Evolutionary conservation across 37 sponge, comb jelly and placozoan species (phyloP), one percentile per base, ranked within the genome.

Genomic region (Chondrilla cf. caribensis): DNA sequence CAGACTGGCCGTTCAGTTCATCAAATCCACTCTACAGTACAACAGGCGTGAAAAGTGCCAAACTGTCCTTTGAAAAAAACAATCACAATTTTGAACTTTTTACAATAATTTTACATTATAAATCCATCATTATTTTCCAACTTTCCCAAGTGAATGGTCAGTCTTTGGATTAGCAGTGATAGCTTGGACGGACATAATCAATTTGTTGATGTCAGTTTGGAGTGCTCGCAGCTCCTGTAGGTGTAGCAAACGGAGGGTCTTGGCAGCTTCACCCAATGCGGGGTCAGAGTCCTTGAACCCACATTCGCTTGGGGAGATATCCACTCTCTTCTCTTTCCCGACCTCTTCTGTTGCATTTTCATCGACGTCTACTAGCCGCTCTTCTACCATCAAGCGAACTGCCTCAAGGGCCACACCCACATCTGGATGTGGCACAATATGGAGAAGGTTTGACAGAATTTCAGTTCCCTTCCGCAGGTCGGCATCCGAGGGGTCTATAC

Each of bases 151-250:
- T 38, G 86, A 81, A 19, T 90, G 88, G 70, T 98, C 89, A 0
- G 99, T 96, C 64, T 95, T 98, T 2, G 99, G 99, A 59, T 98
- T 83, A 8, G 99, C 97, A 44, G 99, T 98, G 26, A 96, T 65
- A 17, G 68, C 65, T 81, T 98, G 99, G 0, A 86, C 93, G 29
- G 90, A 81, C 25, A 98, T 96, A 33, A 98, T 96, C 40, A 95
- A 58, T 68, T 90, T 92, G 60, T 98, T 98, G 33, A 98, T 92
- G 21, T 80, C 41, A 3, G 96, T 98, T 80, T 98, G 99, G 19
- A 98, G 79, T 24, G 77, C 19, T 22, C 99, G 72, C 0, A 98
- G 81, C 66, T 98, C 99, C 15, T 78, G 65, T 21, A 96, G 77
- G 78, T 98, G 99, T 3, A 98, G 86, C 17, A 98, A 75, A 36